phyloP scores from a whole-genome alignment of 2,113 vertebrate species.

The Lontra canadensis region DNA sequence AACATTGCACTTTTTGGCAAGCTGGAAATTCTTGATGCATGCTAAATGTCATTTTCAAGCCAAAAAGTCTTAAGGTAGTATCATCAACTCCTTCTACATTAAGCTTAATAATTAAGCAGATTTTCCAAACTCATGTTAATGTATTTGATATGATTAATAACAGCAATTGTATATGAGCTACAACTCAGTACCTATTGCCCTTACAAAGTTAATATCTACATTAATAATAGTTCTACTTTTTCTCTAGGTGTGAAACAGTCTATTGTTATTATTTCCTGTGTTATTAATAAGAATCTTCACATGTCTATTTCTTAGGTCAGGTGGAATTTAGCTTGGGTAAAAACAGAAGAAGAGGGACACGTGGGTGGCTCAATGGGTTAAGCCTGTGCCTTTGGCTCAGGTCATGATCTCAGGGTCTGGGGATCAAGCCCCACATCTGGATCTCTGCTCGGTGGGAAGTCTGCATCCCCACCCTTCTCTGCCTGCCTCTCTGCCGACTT shows the following conservation, averaged over 20 bases:
- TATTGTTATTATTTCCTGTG: neutral
- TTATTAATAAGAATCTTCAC: constrained; percentile 46
- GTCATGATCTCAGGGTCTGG: too few relatives aligned
- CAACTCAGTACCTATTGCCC: constrained; percentile 35
- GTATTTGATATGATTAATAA: constrained; percentile 62
- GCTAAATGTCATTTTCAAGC: constrained; percentile 67
- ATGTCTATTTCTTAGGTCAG: neutral
- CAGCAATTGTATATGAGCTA: constrained; percentile 65
- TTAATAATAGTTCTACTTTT: constrained; percentile 40
- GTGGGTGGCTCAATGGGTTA: too few relatives aligned
- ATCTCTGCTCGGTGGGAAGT: too few relatives aligned
- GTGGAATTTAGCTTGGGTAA: constrained; percentile 1
- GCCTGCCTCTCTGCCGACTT: too few relatives aligned
- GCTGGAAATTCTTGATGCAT: neutral
- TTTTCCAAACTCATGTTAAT: constrained; percentile 62
- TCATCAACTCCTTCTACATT: constrained; percentile 64
- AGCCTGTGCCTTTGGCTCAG: too few relatives aligned
- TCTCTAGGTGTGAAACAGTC: constrained; percentile 50
- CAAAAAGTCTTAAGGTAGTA: constrained; percentile 64
- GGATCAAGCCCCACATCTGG: too few relatives aligned
- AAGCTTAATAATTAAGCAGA: constrained; percentile 70
- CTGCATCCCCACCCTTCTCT: too few relatives aligned
- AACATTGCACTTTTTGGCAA: constrained; percentile 67
- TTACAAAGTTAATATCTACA: constrained; percentile 55
- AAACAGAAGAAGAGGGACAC: neutral